Evolutionary conservation across 2,888 invertebrate genomes (phyloP).

Genomic region (Chalcosyrphus nemorum): DNA sequence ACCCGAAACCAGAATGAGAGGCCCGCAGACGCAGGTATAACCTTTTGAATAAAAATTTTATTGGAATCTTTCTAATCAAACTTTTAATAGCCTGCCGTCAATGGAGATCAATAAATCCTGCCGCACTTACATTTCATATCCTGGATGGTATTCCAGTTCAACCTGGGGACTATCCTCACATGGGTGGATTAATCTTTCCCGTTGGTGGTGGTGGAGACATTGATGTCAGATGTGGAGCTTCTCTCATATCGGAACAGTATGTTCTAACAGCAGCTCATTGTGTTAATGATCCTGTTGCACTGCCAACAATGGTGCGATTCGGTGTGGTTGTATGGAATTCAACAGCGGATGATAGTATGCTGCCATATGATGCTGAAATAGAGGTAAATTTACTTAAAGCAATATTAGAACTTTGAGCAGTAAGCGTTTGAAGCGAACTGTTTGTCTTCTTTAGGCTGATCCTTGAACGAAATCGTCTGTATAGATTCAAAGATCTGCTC

Average conservation of each 20-base stretch:
- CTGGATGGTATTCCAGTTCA: conserved; percentile 66
- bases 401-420: too few relatives aligned
- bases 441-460: too few relatives aligned
- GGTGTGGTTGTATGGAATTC: conserved; percentile 56
- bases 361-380: conserved; percentile 45
- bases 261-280: conserved; percentile 73
- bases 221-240: conserved; percentile 64
- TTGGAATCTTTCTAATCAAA: neutral
- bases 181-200: conserved; percentile 70
- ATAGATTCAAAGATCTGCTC: too few relatives aligned
- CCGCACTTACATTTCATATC: conserved; percentile 66
- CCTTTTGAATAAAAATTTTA: neutral
- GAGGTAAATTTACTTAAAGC: too few relatives aligned
- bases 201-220: conserved; percentile 12
- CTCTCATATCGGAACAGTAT: conserved; percentile 69
- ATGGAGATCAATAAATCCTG: conserved; percentile 2
- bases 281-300: conserved; percentile 24
- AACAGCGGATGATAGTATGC: neutral
- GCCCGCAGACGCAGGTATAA: conserved; percentile 18
- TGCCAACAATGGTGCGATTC: conserved; percentile 57
- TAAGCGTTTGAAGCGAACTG: too few relatives aligned
- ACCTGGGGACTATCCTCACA: conserved; percentile 74
- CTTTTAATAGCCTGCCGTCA: conserved; percentile 38
- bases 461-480: too few relatives aligned
- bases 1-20: conserved; percentile 10